Evolutionary conservation across 2,888 invertebrate genomes (phyloP).

Genomic region (Cephus pygmeus): DNA sequence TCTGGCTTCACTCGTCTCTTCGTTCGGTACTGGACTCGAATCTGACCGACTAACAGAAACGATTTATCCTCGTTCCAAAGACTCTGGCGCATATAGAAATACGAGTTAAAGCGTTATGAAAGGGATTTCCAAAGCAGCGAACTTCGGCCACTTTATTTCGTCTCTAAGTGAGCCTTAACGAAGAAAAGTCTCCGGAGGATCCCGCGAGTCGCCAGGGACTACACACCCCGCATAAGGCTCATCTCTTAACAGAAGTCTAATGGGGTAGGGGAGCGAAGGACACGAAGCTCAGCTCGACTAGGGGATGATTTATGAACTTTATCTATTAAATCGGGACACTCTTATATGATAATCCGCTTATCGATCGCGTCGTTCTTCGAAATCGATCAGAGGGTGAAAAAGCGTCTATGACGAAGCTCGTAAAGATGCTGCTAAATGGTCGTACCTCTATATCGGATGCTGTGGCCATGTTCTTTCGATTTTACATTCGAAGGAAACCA

Average conservation of each 20-base stretch:
- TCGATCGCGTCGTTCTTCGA: neutral
- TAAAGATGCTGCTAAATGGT: neutral
- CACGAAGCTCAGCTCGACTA: neutral
- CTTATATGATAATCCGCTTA: neutral
- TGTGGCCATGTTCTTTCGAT: neutral
- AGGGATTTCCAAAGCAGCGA: neutral
- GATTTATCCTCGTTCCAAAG: neutral
- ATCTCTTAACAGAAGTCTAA: conserved; percentile 52
- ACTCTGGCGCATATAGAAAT: neutral
- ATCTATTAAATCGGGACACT: neutral
- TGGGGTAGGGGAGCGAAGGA: conserved; percentile 18
- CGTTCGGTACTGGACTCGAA: neutral
- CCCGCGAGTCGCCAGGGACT: conserved; percentile 28
- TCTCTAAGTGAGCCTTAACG: conserved; percentile 42
- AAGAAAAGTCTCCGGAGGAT: conserved; percentile 33
- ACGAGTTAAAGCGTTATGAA: neutral
- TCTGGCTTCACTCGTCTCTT: neutral
- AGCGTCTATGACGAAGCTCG: neutral
- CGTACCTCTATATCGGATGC: neutral
- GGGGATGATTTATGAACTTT: neutral
- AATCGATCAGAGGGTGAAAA: neutral
- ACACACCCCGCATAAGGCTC: conserved; percentile 46
- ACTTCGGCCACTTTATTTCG: conserved; percentile 26
- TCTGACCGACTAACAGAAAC: neutral
- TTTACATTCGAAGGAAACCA: neutral